Percentiles rank a stretch among this genome's conserved stretches.
Evolutionary conservation across 2,888 invertebrate species (phyloP).

Genomic region (Cenopis cana): DNA sequence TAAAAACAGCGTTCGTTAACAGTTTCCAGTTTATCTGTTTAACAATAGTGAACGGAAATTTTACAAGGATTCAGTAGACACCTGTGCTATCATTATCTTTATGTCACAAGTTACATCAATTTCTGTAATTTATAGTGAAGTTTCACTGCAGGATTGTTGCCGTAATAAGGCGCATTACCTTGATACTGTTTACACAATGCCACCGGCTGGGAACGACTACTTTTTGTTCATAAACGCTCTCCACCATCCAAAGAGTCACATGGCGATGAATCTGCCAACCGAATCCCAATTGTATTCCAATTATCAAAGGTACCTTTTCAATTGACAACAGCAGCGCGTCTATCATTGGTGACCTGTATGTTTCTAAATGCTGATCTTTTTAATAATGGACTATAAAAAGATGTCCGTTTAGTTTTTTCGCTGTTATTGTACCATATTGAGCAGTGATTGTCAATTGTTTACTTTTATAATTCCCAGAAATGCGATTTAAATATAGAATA

Average conservation of each 20-base stretch:
- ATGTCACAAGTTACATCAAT: neutral
- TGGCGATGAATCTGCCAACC: constrained; percentile 17
- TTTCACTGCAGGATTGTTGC: constrained; percentile 47
- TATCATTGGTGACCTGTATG: constrained; percentile 33
- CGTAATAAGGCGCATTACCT: constrained; percentile 51
- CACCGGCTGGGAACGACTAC: constrained; percentile 40
- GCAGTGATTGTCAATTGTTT: constrained; percentile 11
- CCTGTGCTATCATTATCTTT: neutral
- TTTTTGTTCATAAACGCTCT: constrained; percentile 43
- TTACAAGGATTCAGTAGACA: too few species aligned
- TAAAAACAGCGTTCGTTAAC: too few species aligned
- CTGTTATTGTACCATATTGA: constrained; percentile 14
- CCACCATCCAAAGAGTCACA: constrained; percentile 17
- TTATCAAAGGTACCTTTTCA: neutral
- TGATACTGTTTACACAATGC: constrained; percentile 58
- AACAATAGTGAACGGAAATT: too few species aligned
- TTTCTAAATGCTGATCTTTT: constrained; percentile 33
- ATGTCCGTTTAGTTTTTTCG: constrained; percentile 38
- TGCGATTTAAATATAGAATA: neutral
- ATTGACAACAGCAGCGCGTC: neutral
- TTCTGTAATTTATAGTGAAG: neutral
- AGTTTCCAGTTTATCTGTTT: too few species aligned
- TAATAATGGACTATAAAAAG: constrained; percentile 35
- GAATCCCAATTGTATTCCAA: constrained; percentile 24
- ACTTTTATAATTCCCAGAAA: neutral